Evolutionary conservation across 2,113 vertebrate genomes (phyloP).

Genomic region (Falco punctatus): DNA sequence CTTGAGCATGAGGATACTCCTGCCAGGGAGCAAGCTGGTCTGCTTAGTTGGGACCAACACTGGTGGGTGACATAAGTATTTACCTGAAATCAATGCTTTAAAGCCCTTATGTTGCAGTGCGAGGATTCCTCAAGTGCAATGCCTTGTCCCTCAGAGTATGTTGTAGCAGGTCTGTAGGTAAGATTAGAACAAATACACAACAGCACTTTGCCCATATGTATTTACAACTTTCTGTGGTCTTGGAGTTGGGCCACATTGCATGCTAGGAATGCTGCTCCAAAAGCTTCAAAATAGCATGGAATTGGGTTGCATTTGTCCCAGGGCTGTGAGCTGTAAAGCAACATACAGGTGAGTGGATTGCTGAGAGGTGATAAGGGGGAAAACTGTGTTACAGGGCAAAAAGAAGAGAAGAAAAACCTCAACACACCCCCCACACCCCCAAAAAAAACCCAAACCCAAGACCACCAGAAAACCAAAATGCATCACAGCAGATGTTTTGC

Average conservation of each 20-base stretch:
- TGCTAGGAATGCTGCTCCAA: neutral
- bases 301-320: neutral
- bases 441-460: neutral
- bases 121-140: neutral
- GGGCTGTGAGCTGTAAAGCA: neutral
- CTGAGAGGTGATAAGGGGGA: neutral
- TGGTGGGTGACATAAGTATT: neutral
- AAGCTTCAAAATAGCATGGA: neutral
- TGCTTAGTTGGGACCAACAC: neutral
- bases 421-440: neutral
- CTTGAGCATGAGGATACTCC: neutral
- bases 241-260: neutral
- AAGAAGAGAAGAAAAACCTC: neutral
- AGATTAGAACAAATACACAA: neutral
- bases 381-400: neutral
- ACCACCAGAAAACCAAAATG: neutral
- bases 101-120: accelerated
- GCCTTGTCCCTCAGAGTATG: neutral
- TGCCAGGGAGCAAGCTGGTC: neutral
- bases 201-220: neutral
- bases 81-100: neutral
- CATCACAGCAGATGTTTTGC: neutral
- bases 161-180: neutral
- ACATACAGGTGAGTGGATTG: neutral
- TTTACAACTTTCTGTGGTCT: neutral